A percentile compares a stretch with the other conserved stretches of the same genome.
Conservation (phyloP, 2,797 vertebrate species). For the Graptemys geographica region DNA sequence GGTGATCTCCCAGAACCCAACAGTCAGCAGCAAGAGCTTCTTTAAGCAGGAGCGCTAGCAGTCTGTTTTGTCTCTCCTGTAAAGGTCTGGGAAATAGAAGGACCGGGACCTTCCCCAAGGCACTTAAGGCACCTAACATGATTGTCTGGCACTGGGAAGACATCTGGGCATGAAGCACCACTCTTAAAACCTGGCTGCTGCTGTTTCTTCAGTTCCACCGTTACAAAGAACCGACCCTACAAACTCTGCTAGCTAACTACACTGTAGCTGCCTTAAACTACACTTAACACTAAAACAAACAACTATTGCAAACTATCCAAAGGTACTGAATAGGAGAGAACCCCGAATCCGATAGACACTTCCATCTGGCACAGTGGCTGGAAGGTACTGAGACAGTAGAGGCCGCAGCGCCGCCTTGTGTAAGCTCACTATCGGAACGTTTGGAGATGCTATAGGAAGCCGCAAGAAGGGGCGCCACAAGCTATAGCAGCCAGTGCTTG, state of each 20-base stretch:
- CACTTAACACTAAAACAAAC: background rate
- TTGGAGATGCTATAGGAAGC: background rate
- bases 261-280: background rate
- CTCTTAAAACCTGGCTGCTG: background rate
- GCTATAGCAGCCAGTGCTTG: background rate
- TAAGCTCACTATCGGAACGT: background rate
- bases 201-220: background rate
- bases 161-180: background rate
- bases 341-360: background rate
- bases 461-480: too few species aligned
- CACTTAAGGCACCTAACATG: background rate
- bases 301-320: background rate
- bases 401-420: background rate
- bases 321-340: background rate
- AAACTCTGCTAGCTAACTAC: background rate
- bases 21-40: background rate
- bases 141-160: background rate
- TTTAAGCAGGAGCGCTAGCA: background rate
- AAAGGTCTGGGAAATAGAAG: background rate
- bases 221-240: background rate
- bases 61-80: background rate
- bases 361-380: background rate
- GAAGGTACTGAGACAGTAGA: background rate
- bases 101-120: background rate
- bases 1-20: background rate